Evolutionary conservation across 2,797 vertebrate genomes (phyloP).

Genomic region (Poecilia velifera): DNA sequence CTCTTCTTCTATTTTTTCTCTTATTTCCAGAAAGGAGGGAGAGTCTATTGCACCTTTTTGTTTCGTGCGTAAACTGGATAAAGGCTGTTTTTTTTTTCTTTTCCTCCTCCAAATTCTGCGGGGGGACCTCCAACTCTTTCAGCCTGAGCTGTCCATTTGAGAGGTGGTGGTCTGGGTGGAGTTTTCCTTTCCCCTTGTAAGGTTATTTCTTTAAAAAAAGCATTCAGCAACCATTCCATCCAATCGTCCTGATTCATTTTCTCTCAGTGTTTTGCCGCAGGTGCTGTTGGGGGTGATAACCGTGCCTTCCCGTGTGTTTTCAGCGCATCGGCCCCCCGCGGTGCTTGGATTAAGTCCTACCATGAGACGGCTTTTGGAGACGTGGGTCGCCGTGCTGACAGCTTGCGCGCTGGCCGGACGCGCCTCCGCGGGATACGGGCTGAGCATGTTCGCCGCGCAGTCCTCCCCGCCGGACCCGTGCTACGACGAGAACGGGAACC

Average conservation of each 20-base stretch:
- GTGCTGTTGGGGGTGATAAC: neutral
- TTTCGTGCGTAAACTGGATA: slow-evolving; percentile 62
- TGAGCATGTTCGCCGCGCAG: slow-evolving; percentile 93
- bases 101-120: slow-evolving; percentile 38
- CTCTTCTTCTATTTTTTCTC: slow-evolving; percentile 31
- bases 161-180: slow-evolving; percentile 75
- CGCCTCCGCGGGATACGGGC: slow-evolving; percentile 84
- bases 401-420: slow-evolving; percentile 83
- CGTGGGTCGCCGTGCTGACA: slow-evolving; percentile 86
- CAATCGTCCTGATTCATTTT: neutral
- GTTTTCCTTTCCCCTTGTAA: slow-evolving; percentile 72
- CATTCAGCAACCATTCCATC: slow-evolving; percentile 14
- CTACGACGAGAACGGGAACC: slow-evolving; percentile 94
- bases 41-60: slow-evolving; percentile 28
- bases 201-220: slow-evolving; percentile 55
- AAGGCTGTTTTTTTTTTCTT: slow-evolving; percentile 27
- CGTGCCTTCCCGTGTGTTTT: slow-evolving; percentile 33
- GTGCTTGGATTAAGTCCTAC: slow-evolving; percentile 65
- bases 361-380: slow-evolving; percentile 83
- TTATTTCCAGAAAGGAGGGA: slow-evolving; percentile 37
- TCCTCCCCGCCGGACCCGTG: slow-evolving; percentile 95
- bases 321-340: slow-evolving; percentile 56
- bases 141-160: slow-evolving; percentile 63
- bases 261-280: neutral
- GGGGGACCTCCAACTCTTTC: slow-evolving; percentile 56